Percentiles rank a stretch among this genome's conserved stretches.
Evolutionary conservation across 2,797 vertebrate species (phyloP).

Genomic region (Astyanax mexicanus): DNA sequence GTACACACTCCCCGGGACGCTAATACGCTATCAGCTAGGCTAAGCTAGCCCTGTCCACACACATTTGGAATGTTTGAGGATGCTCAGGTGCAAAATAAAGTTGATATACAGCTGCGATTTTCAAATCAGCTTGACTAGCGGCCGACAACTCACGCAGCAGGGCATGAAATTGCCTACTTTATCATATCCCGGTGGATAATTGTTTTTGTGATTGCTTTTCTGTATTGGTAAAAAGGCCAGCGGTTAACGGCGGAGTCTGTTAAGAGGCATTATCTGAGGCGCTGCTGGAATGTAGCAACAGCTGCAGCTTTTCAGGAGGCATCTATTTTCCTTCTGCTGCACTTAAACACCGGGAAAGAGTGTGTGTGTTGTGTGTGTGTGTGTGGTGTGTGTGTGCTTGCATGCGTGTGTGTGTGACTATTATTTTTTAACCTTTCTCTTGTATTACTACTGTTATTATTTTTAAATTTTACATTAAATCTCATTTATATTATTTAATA

Average conservation of each 20-base stretch:
- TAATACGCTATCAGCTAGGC: not conserved
- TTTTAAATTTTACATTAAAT: too few species aligned
- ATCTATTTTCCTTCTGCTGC: conserved; percentile 54
- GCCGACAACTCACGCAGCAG: conserved; percentile 73
- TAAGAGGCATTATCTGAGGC: conserved; percentile 52
- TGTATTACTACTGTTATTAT: too few species aligned
- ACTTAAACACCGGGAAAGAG: conserved; percentile 11
- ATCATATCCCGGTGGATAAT: conserved; percentile 76
- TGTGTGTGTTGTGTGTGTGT: conserved; percentile 10
- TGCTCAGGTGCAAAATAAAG: conserved; percentile 62
- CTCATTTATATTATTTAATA: too few species aligned
- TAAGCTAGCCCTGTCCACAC: not conserved
- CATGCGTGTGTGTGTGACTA: conserved; percentile 7
- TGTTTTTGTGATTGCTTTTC: conserved; percentile 74
- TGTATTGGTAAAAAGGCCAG: conserved; percentile 65
- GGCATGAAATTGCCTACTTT: conserved; percentile 81
- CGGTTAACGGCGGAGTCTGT: conserved; percentile 59
- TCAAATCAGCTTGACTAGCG: conserved; percentile 68
- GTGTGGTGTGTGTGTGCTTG: not conserved
- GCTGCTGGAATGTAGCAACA: conserved; percentile 56
- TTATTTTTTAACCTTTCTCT: too few species aligned
- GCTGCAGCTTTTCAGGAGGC: conserved; percentile 62
- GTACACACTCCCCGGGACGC: not conserved
- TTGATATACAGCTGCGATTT: conserved; percentile 71
- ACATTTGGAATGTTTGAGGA: not conserved